These are phyloP conservation scores for Dolomedes plantarius DNA, from an alignment of 2,888 invertebrate species.

Conservation along the genomic window DNA sequence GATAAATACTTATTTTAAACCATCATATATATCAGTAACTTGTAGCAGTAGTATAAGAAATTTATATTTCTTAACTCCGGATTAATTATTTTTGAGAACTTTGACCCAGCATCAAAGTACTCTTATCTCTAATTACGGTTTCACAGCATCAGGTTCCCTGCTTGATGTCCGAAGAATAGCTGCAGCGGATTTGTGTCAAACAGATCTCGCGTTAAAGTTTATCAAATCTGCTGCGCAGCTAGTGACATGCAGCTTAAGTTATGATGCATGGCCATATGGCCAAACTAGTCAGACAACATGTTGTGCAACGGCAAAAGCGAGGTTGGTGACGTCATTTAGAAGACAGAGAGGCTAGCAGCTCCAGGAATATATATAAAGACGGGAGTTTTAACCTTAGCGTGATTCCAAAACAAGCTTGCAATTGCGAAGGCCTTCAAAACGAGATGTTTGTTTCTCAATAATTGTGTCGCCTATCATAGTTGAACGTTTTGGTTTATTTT, in stretches of 20 bases:
- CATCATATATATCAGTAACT: too few relatives aligned
- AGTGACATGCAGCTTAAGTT: slow-evolving; percentile 21
- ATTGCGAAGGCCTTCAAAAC: slow-evolving; percentile 31
- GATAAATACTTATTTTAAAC: too few relatives aligned
- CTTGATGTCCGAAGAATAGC: not conserved
- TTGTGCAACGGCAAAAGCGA: slow-evolving; percentile 28
- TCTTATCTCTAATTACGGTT: not conserved
- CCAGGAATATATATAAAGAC: too few relatives aligned
- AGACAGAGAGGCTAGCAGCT: slow-evolving; percentile 17
- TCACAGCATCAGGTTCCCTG: not conserved
- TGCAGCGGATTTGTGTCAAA: slow-evolving; percentile 16
- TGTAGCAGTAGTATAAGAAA: too few relatives aligned
- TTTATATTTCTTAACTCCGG: too few relatives aligned
- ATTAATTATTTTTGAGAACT: not conserved
- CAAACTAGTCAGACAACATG: slow-evolving; percentile 40
- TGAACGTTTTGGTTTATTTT: not conserved
- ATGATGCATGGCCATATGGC: slow-evolving; percentile 27
- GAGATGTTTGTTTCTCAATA: slow-evolving; percentile 9
- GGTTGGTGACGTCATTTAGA: slow-evolving; percentile 30
- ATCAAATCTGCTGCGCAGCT: not conserved
- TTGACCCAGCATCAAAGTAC: not conserved
- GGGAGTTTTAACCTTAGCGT: slow-evolving; percentile 21
- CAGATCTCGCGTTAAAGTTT: slow-evolving; percentile 7
- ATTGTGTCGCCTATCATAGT: not conserved
- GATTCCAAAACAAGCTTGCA: slow-evolving; percentile 7